phyloP scores from a whole-genome alignment of 2,888 invertebrate species.

The Neuroscelio doddi region DNA sequence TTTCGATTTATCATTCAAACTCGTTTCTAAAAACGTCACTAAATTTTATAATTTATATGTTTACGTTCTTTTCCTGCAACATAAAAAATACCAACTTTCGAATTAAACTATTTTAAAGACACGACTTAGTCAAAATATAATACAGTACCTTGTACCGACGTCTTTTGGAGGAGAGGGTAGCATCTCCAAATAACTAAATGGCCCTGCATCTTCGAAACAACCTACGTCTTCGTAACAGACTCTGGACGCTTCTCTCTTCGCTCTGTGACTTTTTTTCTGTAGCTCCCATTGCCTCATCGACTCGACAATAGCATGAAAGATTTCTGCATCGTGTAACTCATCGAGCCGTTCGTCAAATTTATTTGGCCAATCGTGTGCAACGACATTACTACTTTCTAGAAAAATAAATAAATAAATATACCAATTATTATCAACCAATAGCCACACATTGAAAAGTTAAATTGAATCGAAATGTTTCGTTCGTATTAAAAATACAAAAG shows the following conservation, averaged over 20 bases:
- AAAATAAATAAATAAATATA: conserved; percentile 16
- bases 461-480: too few relatives aligned
- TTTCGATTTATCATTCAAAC: too few relatives aligned
- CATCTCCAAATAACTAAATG: conserved; percentile 92
- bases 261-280: conserved; percentile 76
- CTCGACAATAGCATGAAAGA: conserved; percentile 81
- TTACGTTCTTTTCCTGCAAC: too few relatives aligned
- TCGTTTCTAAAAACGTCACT: too few relatives aligned
- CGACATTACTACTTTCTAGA: conserved; percentile 57
- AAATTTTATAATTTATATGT: too few relatives aligned
- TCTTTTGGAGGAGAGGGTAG: conserved; percentile 89
- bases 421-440: too few relatives aligned
- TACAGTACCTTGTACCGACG: conserved; percentile 87
- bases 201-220: conserved; percentile 93
- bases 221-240: conserved; percentile 93
- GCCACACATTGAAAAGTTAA: too few relatives aligned
- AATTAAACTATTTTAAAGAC: too few relatives aligned
- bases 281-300: conserved; percentile 84
- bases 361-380: conserved; percentile 73
- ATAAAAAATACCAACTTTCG: too few relatives aligned
- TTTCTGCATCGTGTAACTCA: conserved; percentile 81
- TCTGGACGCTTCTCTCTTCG: conserved; percentile 84
- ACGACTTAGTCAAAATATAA: too few relatives aligned
- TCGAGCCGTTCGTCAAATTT: conserved; percentile 80
- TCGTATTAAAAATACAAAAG: too few relatives aligned